These are phyloP conservation scores for Otus sunia DNA, from an alignment of 2,113 vertebrate genomes.

Conservation along the genomic window DNA sequence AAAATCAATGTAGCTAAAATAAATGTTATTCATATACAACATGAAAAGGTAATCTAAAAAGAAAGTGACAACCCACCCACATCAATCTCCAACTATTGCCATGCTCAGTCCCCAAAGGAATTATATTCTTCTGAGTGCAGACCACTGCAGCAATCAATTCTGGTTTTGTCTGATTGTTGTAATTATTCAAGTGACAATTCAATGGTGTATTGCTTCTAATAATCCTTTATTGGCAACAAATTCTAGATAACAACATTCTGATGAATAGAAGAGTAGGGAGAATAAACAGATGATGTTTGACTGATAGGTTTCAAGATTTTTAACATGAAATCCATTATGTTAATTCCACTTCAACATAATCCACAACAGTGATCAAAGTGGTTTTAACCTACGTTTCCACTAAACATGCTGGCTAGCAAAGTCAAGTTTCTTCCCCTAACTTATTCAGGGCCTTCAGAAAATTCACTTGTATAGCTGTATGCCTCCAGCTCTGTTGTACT, in stretches of 20 bases:
- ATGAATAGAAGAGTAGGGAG: background rate
- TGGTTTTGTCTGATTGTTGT: background rate
- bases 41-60: background rate
- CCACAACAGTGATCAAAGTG: background rate
- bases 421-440: background rate
- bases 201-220: background rate
- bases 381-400: background rate
- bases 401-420: background rate
- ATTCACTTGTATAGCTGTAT: background rate
- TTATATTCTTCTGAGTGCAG: background rate
- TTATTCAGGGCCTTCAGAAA: background rate
- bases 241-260: background rate
- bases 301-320: background rate
- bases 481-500: background rate
- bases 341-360: background rate
- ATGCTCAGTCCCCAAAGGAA: background rate
- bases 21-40: background rate
- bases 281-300: background rate
- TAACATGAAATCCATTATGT: background rate
- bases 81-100: background rate
- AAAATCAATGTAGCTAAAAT: background rate
- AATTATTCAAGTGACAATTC: background rate
- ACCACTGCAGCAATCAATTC: fast-evolving
- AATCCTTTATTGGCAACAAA: background rate
- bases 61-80: background rate